These are phyloP conservation scores for Monochamus saltuarius DNA, from an alignment of 1,140 invertebrate species.

Conservation along the genomic window DNA sequence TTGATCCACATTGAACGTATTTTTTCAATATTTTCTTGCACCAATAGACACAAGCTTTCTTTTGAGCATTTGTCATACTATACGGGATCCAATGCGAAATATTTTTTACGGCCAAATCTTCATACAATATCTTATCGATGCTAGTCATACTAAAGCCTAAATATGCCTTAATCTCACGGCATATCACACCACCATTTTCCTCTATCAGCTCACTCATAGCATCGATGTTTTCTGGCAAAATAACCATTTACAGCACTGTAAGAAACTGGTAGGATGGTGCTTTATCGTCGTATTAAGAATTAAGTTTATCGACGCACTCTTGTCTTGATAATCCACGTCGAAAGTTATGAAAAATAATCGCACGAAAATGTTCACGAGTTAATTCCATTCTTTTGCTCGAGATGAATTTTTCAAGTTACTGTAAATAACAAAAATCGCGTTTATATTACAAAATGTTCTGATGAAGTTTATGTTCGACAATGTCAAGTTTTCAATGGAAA, in stretches of 20 bases:
- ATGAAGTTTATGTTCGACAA: neutral
- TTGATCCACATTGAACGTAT: neutral
- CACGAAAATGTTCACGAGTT: neutral
- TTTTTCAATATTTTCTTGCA: neutral
- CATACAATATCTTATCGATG: neutral
- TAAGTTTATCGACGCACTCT: neutral
- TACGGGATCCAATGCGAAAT: neutral
- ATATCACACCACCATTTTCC: neutral
- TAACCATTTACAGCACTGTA: too few species aligned
- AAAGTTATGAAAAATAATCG: neutral
- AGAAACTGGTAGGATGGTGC: too few species aligned
- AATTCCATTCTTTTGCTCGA: neutral
- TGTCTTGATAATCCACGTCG: slow-evolving; percentile 6
- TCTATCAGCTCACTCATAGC: neutral
- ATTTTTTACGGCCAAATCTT: neutral
- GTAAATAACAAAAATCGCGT: neutral
- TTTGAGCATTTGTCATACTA: neutral
- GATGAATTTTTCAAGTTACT: slow-evolving; percentile 1
- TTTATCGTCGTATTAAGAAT: too few species aligned
- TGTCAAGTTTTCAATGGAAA: neutral
- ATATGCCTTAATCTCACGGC: neutral
- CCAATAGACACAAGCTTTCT: neutral
- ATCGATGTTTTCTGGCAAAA: neutral
- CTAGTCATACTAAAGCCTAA: neutral
- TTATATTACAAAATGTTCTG: neutral